Conservation (phyloP, 1,140 invertebrate species). For the Microvelia longipes region DNA sequence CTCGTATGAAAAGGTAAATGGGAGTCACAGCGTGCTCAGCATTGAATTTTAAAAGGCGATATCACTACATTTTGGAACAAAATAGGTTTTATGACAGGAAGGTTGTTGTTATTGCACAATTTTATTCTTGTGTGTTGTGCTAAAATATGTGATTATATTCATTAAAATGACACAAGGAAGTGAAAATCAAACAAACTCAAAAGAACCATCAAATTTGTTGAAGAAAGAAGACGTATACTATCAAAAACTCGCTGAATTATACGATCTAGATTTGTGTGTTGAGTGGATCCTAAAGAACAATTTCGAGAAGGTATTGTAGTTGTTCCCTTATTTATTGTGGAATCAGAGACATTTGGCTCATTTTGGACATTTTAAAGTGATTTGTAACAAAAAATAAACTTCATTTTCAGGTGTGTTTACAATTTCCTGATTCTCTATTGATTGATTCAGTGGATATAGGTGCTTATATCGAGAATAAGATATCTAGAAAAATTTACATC, state of each 20-base stretch:
- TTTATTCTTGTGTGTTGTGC: no score
- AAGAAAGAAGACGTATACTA: neutral
- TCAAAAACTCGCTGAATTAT: neutral
- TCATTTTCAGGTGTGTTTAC: conserved; percentile 57
- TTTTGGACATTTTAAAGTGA: neutral
- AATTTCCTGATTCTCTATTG: conserved; percentile 77
- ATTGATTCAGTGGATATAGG: conserved; percentile 50
- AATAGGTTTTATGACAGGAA: no score
- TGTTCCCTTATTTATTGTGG: neutral
- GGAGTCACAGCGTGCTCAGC: no score
- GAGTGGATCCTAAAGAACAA: conserved; percentile 50
- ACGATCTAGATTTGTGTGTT: conserved; percentile 37
- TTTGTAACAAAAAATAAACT: conserved; percentile 6
- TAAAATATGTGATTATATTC: no score
- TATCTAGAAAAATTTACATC: conserved; percentile 53
- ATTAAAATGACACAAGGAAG: no score
- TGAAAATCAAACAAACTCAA: no score
- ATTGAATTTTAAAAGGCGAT: no score
- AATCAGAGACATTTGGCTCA: neutral
- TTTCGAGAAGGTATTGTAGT: conserved; percentile 42
- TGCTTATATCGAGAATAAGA: conserved; percentile 40
- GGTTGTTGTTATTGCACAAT: no score
- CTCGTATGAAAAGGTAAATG: no score
- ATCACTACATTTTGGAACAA: no score
- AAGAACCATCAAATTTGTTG: neutral